Conservation (phyloP, 2,113 vertebrate species). For the Maylandia zebra region DNA sequence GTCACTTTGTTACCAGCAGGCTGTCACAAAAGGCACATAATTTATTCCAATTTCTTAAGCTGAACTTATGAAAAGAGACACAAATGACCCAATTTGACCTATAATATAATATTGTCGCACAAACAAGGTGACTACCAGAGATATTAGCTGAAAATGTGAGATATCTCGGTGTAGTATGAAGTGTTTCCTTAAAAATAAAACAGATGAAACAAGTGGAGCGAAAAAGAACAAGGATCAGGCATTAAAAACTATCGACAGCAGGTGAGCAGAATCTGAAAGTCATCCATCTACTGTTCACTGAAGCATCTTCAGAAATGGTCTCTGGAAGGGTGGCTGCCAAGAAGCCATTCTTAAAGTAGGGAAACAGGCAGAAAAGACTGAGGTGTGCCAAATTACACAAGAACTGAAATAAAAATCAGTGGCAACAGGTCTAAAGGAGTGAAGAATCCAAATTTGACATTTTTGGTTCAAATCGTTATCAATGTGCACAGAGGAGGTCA, state of each 20-base stretch:
- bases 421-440: background rate
- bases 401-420: background rate
- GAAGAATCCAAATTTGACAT: background rate
- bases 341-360: background rate
- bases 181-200: background rate
- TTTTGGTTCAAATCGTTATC: background rate
- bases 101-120: background rate
- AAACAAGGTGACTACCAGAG: background rate
- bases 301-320: background rate
- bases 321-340: background rate
- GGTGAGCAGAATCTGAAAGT: background rate
- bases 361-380: background rate
- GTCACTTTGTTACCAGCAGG: background rate
- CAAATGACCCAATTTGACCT: background rate
- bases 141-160: background rate
- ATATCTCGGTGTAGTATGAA: background rate
- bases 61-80: background rate
- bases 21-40: background rate
- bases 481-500: background rate
- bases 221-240: background rate
- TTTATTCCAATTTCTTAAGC: background rate
- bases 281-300: background rate
- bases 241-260: background rate
- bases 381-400: background rate
- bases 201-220: background rate